Evolutionary conservation across 1,140 invertebrate genomes (phyloP), one percentile per base, ranked within the genome.

Genomic region (Aleiodes sp.): DNA sequence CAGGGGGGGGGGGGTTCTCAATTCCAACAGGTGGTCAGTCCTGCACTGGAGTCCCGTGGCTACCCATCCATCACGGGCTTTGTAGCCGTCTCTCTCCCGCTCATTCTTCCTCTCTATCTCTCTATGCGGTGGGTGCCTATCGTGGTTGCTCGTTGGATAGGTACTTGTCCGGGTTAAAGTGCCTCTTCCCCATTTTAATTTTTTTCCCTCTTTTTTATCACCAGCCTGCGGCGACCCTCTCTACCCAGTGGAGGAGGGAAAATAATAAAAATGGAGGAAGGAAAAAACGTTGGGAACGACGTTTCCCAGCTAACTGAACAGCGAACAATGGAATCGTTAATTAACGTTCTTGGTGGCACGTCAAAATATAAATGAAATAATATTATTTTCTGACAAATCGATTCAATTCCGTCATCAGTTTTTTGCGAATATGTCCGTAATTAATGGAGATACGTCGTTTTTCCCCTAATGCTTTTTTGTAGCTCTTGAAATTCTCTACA

Each of bases 1-100:
- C 74, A 75, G 68, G 66, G 71, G 59, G 74, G 14, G 28, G 37
- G 41, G 41, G 28, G 24, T 24, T 14, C 39, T 19, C 12, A 29
- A 37, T 28, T 73, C 83, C 82, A 85, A 85, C 83, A 85, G 83
- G 83, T 85, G 83, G 83, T 85, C 83, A 85, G 79, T 85, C 78
- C 78, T 74, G 29, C 72, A 37, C 75, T 78, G 70, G 76, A 82
- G 78, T 75, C 78, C 77, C 73, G 79, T 82, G 80, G 81, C 81
- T 80, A 80, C 73, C 80, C 79, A 84, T 84, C 82, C 80, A 83
- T 85, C 83, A 85, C 83, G 81, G 75, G 82, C 79, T 84, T 84
- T 82, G 82, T 84, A 75, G 28, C 26, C n/a, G n/a, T 24, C 21
- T 1, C 12, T 43, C 80, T 77, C 78, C 77, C 73, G 76, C 76